These are phyloP conservation scores for Seira sanloemensis DNA, from an alignment of 2,888 invertebrate genomes.

Conservation along the genomic window DNA sequence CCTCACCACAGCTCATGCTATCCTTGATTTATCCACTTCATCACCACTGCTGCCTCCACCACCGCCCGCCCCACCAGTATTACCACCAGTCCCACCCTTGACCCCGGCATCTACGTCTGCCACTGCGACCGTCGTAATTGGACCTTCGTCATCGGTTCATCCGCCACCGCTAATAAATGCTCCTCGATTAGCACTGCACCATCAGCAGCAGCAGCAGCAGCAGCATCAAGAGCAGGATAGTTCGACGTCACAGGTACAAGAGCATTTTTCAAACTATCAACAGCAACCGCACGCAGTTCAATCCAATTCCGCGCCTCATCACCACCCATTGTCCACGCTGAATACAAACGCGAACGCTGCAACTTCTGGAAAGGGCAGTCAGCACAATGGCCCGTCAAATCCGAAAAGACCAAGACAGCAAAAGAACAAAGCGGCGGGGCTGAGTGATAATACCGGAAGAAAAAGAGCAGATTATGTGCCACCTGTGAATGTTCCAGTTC, in stretches of 20 bases:
- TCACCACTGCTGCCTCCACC: slow-evolving; percentile 77
- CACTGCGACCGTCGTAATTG: slow-evolving; percentile 16
- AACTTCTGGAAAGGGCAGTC: slow-evolving; percentile 44
- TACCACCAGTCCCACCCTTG: slow-evolving; percentile 75
- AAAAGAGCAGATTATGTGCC: slow-evolving; percentile 57
- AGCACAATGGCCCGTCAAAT: slow-evolving; percentile 50
- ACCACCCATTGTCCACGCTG: slow-evolving; percentile 68
- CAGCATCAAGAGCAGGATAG: slow-evolving; percentile 4
- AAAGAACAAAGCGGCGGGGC: slow-evolving; percentile 44
- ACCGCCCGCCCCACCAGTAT: slow-evolving; percentile 70
- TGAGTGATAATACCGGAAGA: slow-evolving; percentile 56
- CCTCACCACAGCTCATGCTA: slow-evolving; percentile 90
- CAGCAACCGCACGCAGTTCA: slow-evolving; percentile 32
- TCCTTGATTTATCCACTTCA: slow-evolving; percentile 91
- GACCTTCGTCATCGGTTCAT: slow-evolving; percentile 34
- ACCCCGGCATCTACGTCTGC: slow-evolving; percentile 79
- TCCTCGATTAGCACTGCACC: slow-evolving; percentile 33
- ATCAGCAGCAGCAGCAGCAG: slow-evolving; percentile 30
- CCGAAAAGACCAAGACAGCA: slow-evolving; percentile 58
- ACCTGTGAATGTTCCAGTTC: slow-evolving; percentile 59
- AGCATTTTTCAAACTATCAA: slow-evolving; percentile 54
- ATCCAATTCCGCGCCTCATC: slow-evolving; percentile 12
- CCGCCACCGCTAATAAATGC: slow-evolving; percentile 64
- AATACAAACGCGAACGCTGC: slow-evolving; percentile 65
- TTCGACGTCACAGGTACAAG: slow-evolving; percentile 41